Evolutionary conservation across 1,140 invertebrate species (phyloP), one percentile per base, ranked within the genome.

Genomic region (Oreohelix idahoensis): DNA sequence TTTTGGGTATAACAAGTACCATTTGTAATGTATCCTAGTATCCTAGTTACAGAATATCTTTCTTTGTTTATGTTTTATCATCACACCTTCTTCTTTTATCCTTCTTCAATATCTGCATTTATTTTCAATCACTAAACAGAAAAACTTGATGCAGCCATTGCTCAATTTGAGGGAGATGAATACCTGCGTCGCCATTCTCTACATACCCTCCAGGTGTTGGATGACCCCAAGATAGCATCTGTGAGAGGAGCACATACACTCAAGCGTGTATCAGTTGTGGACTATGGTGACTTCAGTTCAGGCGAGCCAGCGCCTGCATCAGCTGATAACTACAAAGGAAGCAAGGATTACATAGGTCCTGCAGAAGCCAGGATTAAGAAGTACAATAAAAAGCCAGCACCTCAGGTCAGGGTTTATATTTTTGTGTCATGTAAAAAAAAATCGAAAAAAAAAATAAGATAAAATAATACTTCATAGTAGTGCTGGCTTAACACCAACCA

Each of bases 141-240:
- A 78, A 87, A 88, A 86, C 86, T 92, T 8, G 91, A 92, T 83
- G 76, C 88, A 38, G 87, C 89, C 32, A 81, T 92, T 36, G 88
- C 89, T 13, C 83, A 89, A 45, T 89, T 88, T 87, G 90, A 91
- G 36, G 78, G 74, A 17, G 69, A 83, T 42, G 63, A 49, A 29
- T 36, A 42, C 66, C 53, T 35, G 20, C 66, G 79, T 20, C 80
- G 77, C 13, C 79, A 76, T 53, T 84, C 84, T 51, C 23, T 84
- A 38, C n/a, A 66, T n/a, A 66, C 29, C 8, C n/a, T 35, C n/a
- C 76, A 74, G n/a, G 78, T n/a, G n/a, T 32, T 53, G 49, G 58
- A 58, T 77, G 77, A 63, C 49, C 74, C 86, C 53, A 92, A 92
- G 81, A 90, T 88, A 26, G 92, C 92, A 29, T 92, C 92, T 8